Evolutionary conservation across 2,113 vertebrate genomes (phyloP), one percentile per base, ranked within the genome.

Genomic region (Anoura caudifer): DNA sequence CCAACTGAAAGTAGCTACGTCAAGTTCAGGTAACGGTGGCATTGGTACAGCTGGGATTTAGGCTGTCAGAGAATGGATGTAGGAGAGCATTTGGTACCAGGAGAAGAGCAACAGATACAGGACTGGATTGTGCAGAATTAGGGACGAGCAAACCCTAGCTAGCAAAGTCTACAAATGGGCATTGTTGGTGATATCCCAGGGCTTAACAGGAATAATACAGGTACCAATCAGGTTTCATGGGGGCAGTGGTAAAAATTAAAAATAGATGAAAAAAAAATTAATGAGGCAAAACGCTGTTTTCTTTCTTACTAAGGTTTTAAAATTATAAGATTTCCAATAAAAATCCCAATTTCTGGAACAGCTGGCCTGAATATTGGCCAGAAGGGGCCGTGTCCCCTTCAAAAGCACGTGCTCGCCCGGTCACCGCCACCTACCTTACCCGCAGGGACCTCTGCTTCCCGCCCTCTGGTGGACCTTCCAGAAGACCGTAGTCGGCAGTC

Each of bases 361-460:
- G 2, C 33, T 12, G 59, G 7, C 26, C 36, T 28, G 26, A 24
- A 14, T 12, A 22, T 2, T 38, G 24, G 7, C 4, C 4, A 59
- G n/a, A 50, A 31, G 14, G 7, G n/a, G 7, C 33, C 20, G 33
- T 16, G 4, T 14, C 4, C 22, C 41, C 33, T 45, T 20, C 6
- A 8, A 4, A 36, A 76, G 33, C 2, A 45, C 10, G 1, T 0
- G 10, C 54, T 10, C 33, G 1, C 73, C 43, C 1, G 31, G n/a
- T 20, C 36, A 0, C 20, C 4, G 4, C 14, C 13, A 4, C 16
- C 43, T 20, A 47, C 28, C 4, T 19, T 19, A 50, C 28, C 4
- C 4, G 7, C 73, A 17, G 28, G 45, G 9, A 47, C 73, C 73
- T n/a, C 33, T 3, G 0, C 0, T 0, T 19, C n/a, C 26, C 5